Conservation (phyloP, 2,797 vertebrate species). For the Sphenodon punctatus region DNA sequence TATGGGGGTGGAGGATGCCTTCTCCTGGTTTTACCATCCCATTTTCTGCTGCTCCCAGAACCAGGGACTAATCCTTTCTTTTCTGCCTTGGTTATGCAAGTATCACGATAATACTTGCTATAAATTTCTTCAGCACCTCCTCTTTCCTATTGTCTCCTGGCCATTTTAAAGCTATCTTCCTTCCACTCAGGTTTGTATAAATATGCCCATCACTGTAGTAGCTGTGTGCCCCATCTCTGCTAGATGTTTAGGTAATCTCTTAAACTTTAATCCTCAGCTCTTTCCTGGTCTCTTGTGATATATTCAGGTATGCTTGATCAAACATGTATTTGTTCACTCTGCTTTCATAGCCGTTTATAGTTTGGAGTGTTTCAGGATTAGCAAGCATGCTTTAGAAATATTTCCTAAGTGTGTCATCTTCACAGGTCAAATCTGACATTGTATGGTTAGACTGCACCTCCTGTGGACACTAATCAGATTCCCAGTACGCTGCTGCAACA, state of each 20-base stretch:
- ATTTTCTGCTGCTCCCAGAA: neutral
- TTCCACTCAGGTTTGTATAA: neutral
- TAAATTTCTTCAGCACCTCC: neutral
- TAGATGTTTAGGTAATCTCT: neutral
- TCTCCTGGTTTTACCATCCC: neutral
- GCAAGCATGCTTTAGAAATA: too few relatives aligned
- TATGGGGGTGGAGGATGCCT: neutral
- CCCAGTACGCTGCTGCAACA: neutral
- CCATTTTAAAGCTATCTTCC: neutral
- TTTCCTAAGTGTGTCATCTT: too few relatives aligned
- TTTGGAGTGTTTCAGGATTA: neutral
- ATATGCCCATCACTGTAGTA: neutral
- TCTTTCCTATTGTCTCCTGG: neutral
- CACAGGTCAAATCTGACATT: neutral
- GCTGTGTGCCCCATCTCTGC: neutral
- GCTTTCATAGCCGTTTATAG: too few relatives aligned
- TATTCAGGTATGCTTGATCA: neutral
- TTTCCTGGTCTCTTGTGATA: neutral
- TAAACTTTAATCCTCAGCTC: neutral
- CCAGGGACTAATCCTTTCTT: neutral
- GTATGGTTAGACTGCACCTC: neutral
- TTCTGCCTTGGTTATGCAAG: neutral
- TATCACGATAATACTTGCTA: neutral
- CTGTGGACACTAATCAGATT: accelerated
- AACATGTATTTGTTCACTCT: too few relatives aligned